Evolutionary conservation across 1,140 invertebrate species (phyloP).

Genomic region (Plectrocnemia conspersa): DNA sequence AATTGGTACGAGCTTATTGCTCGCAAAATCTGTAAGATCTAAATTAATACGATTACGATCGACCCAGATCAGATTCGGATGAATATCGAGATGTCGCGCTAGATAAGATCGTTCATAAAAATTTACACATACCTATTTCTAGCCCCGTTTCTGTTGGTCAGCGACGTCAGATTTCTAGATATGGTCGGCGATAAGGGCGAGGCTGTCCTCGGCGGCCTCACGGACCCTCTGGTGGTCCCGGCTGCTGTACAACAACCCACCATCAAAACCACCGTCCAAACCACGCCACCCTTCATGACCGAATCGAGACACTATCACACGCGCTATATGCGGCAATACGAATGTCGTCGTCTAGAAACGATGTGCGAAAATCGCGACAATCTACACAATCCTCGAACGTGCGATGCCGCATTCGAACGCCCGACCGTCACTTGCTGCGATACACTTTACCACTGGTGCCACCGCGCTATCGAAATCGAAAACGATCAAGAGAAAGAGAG

Average conservation of each 20-base stretch:
- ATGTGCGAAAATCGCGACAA: neutral
- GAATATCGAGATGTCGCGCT: too few species aligned
- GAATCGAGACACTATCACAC: neutral
- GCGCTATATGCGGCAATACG: neutral
- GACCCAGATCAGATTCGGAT: too few species aligned
- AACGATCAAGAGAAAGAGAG: neutral
- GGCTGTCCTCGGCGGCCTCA: neutral
- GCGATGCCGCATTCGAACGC: neutral
- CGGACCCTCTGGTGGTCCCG: neutral
- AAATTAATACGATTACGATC: too few species aligned
- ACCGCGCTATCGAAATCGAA: neutral
- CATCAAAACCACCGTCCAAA: slow-evolving; percentile 3
- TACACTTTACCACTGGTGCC: neutral
- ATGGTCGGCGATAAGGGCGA: neutral
- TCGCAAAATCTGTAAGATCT: too few species aligned
- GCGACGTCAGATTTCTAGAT: slow-evolving; percentile 11
- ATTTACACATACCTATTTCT: slow-evolving; percentile 12
- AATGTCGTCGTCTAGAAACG: neutral
- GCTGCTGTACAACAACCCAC: neutral
- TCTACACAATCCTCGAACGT: neutral
- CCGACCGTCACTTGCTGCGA: neutral
- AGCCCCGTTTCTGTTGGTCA: slow-evolving; percentile 4
- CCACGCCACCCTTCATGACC: neutral
- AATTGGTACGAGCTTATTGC: too few species aligned
- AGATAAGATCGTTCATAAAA: too few species aligned